A percentile compares a stretch with the other conserved stretches of the same genome.
Evolutionary conservation across 2,888 invertebrate species (phyloP).

Genomic region (Hirtodrosophila trivittata): DNA sequence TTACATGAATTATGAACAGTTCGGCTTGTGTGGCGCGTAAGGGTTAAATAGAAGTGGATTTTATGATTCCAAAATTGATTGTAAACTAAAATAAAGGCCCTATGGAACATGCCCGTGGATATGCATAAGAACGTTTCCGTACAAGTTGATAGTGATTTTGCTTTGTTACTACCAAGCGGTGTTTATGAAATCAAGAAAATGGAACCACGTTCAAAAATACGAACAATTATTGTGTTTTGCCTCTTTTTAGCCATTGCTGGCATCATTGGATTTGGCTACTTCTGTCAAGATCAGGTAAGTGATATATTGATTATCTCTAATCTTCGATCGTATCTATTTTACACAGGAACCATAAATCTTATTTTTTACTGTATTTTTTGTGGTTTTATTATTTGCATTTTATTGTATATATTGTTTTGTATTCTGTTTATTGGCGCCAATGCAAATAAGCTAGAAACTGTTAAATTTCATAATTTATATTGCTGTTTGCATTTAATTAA

Average conservation of each 20-base stretch:
- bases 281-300: conserved; percentile 93
- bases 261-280: conserved; percentile 94
- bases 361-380: background rate
- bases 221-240: conserved; percentile 92
- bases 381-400: conserved; percentile 2
- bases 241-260: conserved; percentile 92
- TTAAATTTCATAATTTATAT: conserved; percentile 65
- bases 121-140: conserved; percentile 92
- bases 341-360: conserved; percentile 50
- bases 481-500: conserved; percentile 61
- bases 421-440: conserved; percentile 62
- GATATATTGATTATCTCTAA: conserved; percentile 4
- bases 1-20: conserved; percentile 17
- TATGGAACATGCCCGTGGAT: conserved; percentile 82
- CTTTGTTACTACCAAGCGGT: conserved; percentile 90
- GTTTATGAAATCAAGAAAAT: conserved; percentile 92
- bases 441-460: conserved; percentile 65
- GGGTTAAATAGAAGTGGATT: background rate
- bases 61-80: background rate
- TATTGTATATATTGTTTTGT: background rate
- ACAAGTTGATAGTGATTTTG: conserved; percentile 93
- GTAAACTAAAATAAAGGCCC: conserved; percentile 24
- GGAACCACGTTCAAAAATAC: conserved; percentile 92
- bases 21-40: conserved; percentile 5
- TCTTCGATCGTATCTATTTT: conserved; percentile 19